phyloP scores from a whole-genome alignment of 2,797 vertebrate species.

The Thaleichthys pacificus region DNA sequence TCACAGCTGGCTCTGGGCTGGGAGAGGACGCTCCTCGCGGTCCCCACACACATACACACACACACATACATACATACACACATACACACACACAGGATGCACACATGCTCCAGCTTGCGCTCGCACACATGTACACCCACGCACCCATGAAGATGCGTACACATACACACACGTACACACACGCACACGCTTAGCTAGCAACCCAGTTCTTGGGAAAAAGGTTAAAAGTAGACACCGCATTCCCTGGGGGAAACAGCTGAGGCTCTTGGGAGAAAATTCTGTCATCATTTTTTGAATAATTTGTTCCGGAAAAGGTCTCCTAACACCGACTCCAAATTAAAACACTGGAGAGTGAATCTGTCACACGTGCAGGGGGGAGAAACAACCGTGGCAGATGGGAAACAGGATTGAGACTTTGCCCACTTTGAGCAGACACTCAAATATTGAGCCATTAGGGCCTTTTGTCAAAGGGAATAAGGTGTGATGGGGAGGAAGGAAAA shows the following conservation, averaged over 20 bases:
- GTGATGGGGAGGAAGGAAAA: constrained; percentile 41
- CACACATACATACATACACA: constrained; percentile 1
- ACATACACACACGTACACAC: not conserved
- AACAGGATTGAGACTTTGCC: constrained; percentile 31
- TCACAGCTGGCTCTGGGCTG: not conserved
- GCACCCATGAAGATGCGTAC: not conserved
- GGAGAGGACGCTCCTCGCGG: not conserved
- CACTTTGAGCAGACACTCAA: constrained; percentile 46
- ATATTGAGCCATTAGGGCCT: constrained; percentile 53
- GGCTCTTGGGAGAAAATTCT: constrained; percentile 21
- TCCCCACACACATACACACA: not conserved
- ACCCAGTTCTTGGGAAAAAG: constrained; percentile 10
- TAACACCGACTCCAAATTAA: constrained; percentile 34
- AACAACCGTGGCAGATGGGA: constrained; percentile 46
- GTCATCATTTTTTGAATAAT: constrained; percentile 48
- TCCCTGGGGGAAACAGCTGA: constrained; percentile 8
- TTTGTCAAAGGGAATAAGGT: constrained; percentile 63
- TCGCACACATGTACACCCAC: not conserved
- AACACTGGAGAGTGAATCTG: constrained; percentile 37
- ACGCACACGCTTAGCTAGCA: not conserved
- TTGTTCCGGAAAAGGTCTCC: constrained; percentile 36
- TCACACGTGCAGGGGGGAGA: constrained; percentile 25
- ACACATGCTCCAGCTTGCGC: constrained; percentile 12
- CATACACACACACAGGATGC: not conserved
- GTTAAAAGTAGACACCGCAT: constrained; percentile 19